Evolutionary conservation across 2,113 vertebrate species (phyloP), one percentile per base, ranked within the genome.

Genomic region (Bufo gargarizans): DNA sequence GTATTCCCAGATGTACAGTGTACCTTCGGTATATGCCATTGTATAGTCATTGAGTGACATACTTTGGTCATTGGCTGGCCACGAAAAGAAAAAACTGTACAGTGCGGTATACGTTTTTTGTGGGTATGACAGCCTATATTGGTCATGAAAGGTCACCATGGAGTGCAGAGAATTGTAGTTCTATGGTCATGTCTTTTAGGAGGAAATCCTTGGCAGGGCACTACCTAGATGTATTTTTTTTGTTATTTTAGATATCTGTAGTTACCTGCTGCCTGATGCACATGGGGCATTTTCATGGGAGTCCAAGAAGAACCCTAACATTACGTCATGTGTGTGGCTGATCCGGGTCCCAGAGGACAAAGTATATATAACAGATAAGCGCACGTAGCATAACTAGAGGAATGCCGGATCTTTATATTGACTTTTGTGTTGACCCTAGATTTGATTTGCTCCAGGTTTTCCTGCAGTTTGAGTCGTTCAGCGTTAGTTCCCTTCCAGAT

Each of bases 291-390:
- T 88, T 65, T 84, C 72, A 7, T 88, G 81, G 87, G 50, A 84
- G 49, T 77, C 83, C 56, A 81, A 55, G 7, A 50, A 50, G 58
- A 20, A 69, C 47, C 77, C 76, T 4, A 86, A 85, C 55, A 72
- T 53, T 22, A 86, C 88, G 11, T 20, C 12, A 6, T 89, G 88
- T 81, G 55, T 74, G 20, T 89, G 76, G 82, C 43, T 86, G 47
- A 89, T 89, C 77, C 88, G 84, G 14, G 77, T 89, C 14, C 88
- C 88, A 63, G 74, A 85, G 19, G 88, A 58, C 76, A 89, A 86
- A 84, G 88, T 89, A 89, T 3, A 12, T 58, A 58, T 58, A 12
- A 13, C 56, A 58, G 53, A 53, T 6, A 53, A 53, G 5, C 53
- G 20, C 8, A 3, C 10, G 20, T 67, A 67, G 61, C 4, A 67